These are phyloP conservation scores for Sitodiplosis mosellana DNA, from an alignment of 1,140 invertebrate genomes.

Conservation along the genomic window DNA sequence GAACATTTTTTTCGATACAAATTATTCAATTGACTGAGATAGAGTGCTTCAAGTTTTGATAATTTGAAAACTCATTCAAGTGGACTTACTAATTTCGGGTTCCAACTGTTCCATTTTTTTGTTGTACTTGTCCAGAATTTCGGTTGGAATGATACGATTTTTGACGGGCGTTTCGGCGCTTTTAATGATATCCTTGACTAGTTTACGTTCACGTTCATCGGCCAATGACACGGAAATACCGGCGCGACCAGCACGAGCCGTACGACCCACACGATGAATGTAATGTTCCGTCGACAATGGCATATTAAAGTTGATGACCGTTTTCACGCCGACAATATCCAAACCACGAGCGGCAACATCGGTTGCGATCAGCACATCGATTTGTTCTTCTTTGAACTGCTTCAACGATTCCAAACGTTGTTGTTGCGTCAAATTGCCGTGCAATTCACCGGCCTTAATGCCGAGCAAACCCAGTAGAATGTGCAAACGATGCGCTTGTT, in stretches of 20 bases:
- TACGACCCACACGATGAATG: conserved; percentile 84
- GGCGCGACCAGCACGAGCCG: conserved; percentile 77
- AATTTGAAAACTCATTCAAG: neutral
- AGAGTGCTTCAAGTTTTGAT: too few species aligned
- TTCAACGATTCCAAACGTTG: conserved; percentile 77
- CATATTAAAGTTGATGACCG: conserved; percentile 93
- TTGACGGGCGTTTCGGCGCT: conserved; percentile 72
- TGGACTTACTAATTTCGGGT: conserved; percentile 42
- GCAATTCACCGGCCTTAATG: conserved; percentile 74
- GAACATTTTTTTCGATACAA: too few species aligned
- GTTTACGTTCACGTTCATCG: conserved; percentile 73
- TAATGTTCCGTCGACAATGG: conserved; percentile 88
- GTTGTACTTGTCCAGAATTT: conserved; percentile 77
- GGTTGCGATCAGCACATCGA: conserved; percentile 86
- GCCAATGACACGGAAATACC: conserved; percentile 86
- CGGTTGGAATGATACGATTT: conserved; percentile 64
- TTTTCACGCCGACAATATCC: conserved; percentile 91
- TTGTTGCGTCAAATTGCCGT: conserved; percentile 86
- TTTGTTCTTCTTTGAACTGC: conserved; percentile 71
- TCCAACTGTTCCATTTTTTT: conserved; percentile 52
- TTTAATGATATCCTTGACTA: conserved; percentile 86
- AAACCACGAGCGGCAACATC: conserved; percentile 93
- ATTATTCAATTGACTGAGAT: too few species aligned
- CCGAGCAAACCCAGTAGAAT: conserved; percentile 79
- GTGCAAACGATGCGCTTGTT: conserved; percentile 79